phyloP scores from a whole-genome alignment of 2,113 vertebrate genomes.

The Emydocephalus ijimae region DNA sequence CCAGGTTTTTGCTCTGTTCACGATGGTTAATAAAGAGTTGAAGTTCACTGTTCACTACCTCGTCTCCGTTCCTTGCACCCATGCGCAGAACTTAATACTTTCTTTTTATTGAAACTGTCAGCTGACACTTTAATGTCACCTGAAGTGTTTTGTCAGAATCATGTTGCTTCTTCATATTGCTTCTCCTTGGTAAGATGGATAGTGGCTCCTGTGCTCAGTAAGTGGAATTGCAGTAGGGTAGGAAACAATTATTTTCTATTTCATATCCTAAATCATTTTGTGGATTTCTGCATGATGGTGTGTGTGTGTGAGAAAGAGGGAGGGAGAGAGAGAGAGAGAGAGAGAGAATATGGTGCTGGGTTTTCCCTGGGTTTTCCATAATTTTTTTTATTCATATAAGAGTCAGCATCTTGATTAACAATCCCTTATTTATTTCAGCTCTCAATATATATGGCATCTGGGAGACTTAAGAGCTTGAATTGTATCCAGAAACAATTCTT shows the following conservation, averaged over 20 bases:
- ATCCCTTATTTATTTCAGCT: neutral
- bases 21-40: no score
- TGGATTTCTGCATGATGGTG: neutral
- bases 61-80: no score
- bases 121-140: neutral
- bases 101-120: neutral
- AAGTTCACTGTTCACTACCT: no score
- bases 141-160: neutral
- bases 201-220: neutral
- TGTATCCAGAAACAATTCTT: neutral
- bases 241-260: neutral
- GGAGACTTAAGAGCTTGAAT: neutral
- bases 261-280: neutral
- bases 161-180: neutral
- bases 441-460: neutral
- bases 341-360: neutral
- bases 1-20: no score
- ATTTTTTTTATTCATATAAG: neutral
- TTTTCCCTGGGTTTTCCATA: neutral
- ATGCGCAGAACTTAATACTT: no score
- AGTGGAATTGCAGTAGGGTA: neutral
- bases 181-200: neutral
- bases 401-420: neutral
- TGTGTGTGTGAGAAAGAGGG: neutral
- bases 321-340: no score